phyloP scores from a whole-genome alignment of 2,888 invertebrate genomes.

The Amblyjoppa fuscipennis region DNA sequence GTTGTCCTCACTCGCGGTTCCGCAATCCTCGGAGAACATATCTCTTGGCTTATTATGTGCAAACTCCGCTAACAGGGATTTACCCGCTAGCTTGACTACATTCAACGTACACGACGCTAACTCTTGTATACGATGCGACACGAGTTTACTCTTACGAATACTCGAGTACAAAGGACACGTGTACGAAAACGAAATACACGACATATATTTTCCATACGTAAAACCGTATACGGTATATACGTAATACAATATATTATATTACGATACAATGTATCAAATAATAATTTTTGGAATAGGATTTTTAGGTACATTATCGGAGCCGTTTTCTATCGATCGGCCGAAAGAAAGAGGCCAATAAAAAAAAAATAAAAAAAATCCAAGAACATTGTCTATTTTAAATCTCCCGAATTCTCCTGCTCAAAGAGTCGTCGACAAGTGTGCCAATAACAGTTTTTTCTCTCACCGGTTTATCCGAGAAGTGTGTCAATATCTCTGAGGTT shows the following conservation, averaged over 20 bases:
- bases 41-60: neutral
- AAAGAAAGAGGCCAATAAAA: neutral
- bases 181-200: neutral
- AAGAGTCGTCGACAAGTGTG: neutral
- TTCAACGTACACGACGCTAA: neutral
- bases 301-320: no score
- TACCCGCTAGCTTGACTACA: slow-evolving; percentile 15
- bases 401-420: neutral
- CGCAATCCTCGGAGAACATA: slow-evolving; percentile 12
- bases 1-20: neutral
- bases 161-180: neutral
- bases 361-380: neutral
- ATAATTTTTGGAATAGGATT: no score
- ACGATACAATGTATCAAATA: no score
- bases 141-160: slow-evolving; percentile 8
- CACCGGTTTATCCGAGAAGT: slow-evolving; percentile 12
- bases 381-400: neutral
- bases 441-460: slow-evolving; percentile 17
- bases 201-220: neutral
- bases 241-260: no score
- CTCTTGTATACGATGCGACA: neutral
- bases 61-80: slow-evolving; percentile 26
- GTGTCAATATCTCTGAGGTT: slow-evolving; percentile 13
- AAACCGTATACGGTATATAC: no score
- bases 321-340: no score